Evolutionary conservation across 1,140 invertebrate genomes (phyloP), one percentile per base, ranked within the genome.

Genomic region (Acarapis woodi): DNA sequence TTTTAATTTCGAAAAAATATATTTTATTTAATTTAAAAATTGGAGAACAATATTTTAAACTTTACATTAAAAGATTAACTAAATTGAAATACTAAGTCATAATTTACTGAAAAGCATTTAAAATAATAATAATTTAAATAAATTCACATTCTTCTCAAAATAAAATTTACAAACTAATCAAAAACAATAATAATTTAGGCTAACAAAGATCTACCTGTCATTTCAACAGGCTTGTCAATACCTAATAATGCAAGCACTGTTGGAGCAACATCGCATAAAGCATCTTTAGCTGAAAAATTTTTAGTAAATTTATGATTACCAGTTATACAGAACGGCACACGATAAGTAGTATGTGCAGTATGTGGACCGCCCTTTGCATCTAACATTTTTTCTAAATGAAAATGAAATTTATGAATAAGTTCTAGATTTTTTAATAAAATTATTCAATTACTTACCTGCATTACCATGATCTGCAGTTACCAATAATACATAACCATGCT

Each of bases 381-480:
- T 29, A 52, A 51, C 57, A 59, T 59, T 34, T 56, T 49, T 37
- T 59, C 57, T n/a, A n/a, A n/a, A n/a, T n/a, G n/a, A n/a, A n/a
- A n/a, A n/a, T n/a, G n/a, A n/a, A n/a, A n/a, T n/a, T n/a, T n/a
- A n/a, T n/a, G n/a, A n/a, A n/a, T n/a, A n/a, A n/a, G n/a, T n/a
- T n/a, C n/a, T n/a, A n/a, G n/a, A n/a, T n/a, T n/a, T n/a, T n/a
- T n/a, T n/a, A n/a, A n/a, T n/a, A n/a, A n/a, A n/a, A n/a, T n/a
- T n/a, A n/a, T n/a, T n/a, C n/a, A n/a, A n/a, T n/a, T n/a, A n/a
- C n/a, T n/a, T n/a, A n/a, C n/a, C n/a, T 19, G 57, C 59, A 45
- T 62, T 60, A 22, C 58, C 58, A 44, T 60, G 58, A 47, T 60
- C 58, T 12, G 58, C 49, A 26, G 59, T 62, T 2, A 60, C 51